Evolutionary conservation across 1,140 invertebrate species (phyloP).

Genomic region (Lysiphlebus fabarum): DNA sequence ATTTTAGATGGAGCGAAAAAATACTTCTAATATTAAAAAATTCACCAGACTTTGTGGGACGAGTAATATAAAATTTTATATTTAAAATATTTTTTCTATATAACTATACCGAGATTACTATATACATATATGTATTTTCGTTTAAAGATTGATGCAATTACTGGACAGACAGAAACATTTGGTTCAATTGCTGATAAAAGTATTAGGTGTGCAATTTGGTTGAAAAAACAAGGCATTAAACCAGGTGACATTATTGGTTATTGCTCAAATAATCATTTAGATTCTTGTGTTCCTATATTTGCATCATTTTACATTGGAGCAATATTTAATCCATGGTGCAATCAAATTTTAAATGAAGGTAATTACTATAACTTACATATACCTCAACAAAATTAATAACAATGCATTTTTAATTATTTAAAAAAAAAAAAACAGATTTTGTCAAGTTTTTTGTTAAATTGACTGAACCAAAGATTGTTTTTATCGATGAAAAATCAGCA

Average conservation of each 20-base stretch:
- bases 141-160: constrained; percentile 49
- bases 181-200: constrained; percentile 44
- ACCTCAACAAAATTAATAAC: no score
- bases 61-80: no score
- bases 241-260: constrained; percentile 48
- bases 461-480: constrained; percentile 39
- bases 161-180: constrained; percentile 49
- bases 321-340: constrained; percentile 29
- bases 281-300: constrained; percentile 49
- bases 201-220: constrained; percentile 47
- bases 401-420: no score
- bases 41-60: constrained; percentile 3
- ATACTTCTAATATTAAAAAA: not conserved
- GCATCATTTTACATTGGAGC: constrained; percentile 51
- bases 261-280: constrained; percentile 50
- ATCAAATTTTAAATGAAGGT: constrained; percentile 13
- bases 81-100: no score
- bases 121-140: not conserved
- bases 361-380: not conserved
- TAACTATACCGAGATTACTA: no score
- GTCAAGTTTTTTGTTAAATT: constrained; percentile 33
- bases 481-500: constrained; percentile 29
- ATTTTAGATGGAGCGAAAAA: constrained; percentile 3
- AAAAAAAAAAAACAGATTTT: constrained; percentile 12
- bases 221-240: constrained; percentile 44